Evolutionary conservation across 2,797 vertebrate genomes (phyloP).

Genomic region (Pangasius sanitwongsei): DNA sequence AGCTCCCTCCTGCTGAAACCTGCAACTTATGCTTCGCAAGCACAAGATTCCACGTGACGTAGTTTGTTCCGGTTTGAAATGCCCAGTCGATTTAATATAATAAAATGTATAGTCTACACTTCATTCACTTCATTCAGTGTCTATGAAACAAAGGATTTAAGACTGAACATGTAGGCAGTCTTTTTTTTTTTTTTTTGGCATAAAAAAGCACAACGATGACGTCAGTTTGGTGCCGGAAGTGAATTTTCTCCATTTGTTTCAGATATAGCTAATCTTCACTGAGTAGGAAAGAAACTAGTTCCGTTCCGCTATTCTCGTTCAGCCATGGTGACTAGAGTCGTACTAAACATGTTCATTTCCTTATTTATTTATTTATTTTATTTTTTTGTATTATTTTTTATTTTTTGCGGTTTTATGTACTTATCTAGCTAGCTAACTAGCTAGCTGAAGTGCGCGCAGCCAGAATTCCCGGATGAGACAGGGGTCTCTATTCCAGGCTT

Average conservation of each 20-base stretch:
- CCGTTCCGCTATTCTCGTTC: neutral
- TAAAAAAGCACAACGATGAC: neutral
- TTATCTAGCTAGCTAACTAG: neutral
- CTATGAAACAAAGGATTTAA: neutral
- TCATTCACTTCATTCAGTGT: too few relatives aligned
- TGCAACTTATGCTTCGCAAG: neutral
- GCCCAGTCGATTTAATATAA: neutral
- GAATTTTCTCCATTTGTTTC: neutral
- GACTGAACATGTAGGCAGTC: too few relatives aligned
- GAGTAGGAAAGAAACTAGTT: neutral
- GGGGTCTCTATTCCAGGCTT: neutral
- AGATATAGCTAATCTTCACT: neutral
- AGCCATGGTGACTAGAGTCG: neutral
- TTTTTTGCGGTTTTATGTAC: neutral
- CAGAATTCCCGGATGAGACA: neutral
- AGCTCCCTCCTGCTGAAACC: neutral
- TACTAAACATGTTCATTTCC: neutral
- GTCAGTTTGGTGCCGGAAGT: neutral
- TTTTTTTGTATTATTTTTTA: neutral
- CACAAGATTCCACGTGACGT: neutral
- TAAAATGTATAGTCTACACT: neutral
- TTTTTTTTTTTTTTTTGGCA: neutral
- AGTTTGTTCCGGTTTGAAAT: neutral
- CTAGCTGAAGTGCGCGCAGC: neutral
- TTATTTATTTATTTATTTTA: too few relatives aligned